Evolutionary conservation across 2,113 vertebrate species (phyloP), one percentile per base, ranked within the genome.

Genomic region (Oxyruncus cristatus): DNA sequence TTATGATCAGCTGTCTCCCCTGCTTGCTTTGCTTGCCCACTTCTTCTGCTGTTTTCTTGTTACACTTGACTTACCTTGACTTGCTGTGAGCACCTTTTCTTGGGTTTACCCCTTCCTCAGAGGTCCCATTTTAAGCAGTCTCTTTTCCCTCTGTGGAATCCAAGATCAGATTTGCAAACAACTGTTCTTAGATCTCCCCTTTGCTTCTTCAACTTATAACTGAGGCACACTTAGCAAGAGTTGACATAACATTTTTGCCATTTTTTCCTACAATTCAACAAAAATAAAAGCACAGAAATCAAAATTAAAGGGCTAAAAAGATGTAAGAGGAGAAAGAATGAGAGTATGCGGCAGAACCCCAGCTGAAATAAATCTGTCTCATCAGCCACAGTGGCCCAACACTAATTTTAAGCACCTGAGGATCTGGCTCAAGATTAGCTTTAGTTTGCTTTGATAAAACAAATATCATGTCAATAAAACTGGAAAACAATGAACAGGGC

Each of bases 381-480:
- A 61, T 83, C 2, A 10, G 19, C 23, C 44, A 72, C 20, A 58
- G 24, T 30, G 33, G 15, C 67, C 22, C 35, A 88, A 59, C 44
- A 90, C 6, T 65, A 83, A 28, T 92, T 80, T 76, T 61, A 73
- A 88, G 24, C 24, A 86, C 4, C 56, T 88, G 47, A 96, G 85
- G 50, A 71, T 79, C 52, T 88, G 44, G 61, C 67, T 76, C 68
- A 73, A 71, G 41, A 24, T 77, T 63, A 71, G 35, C 21, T 85
- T 92, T 94, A 70, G 80, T 95, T 85, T 88, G 33, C 77, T 96
- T 92, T 71, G 4, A 27, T 80, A 47, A 94, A 91, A 53, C 27
- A 52, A 49, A 26, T 12, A 32, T 1, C 14, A 78, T 27, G 55
- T 80, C 73, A 93, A 76, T 90, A 96, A 92, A 94, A 81, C 63